Percentiles rank a stretch among this genome's conserved stretches.
Evolutionary conservation across 2,888 invertebrate species (phyloP).

Genomic region (Gasteruption jaculator): DNA sequence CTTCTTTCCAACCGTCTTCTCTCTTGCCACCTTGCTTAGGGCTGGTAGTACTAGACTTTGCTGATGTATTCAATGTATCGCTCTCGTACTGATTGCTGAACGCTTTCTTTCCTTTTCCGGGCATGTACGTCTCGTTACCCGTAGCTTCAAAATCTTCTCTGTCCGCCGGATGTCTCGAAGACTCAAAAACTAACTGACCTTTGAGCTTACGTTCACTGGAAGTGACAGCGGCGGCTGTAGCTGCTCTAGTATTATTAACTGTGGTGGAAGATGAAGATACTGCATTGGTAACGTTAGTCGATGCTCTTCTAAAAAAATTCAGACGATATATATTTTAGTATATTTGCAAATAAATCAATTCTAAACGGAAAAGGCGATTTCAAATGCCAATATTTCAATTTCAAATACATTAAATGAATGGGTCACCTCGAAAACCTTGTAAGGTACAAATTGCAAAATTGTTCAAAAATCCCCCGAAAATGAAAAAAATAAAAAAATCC

Average conservation of each 20-base stretch:
- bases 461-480: too few relatives aligned
- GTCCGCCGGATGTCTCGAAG: conserved; percentile 68
- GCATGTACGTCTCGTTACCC: conserved; percentile 61
- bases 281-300: conserved; percentile 27
- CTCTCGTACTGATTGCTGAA: conserved; percentile 41
- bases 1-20: conserved; percentile 97
- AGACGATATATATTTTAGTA: too few relatives aligned
- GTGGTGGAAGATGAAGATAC: conserved; percentile 28
- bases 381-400: too few relatives aligned
- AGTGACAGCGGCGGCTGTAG: conserved; percentile 27
- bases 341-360: too few relatives aligned
- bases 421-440: too few relatives aligned
- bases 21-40: conserved; percentile 67
- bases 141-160: conserved; percentile 71
- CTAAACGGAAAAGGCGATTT: too few relatives aligned
- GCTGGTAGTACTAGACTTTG: conserved; percentile 56
- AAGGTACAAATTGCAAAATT: too few relatives aligned
- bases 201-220: conserved; percentile 48
- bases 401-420: too few relatives aligned
- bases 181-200: conserved; percentile 66
- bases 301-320: conserved; percentile 33
- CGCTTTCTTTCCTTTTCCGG: conserved; percentile 50
- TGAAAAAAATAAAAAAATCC: too few relatives aligned
- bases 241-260: conserved; percentile 31
- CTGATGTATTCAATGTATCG: conserved; percentile 35